phyloP scores from a whole-genome alignment of 2,888 invertebrate genomes.

The Liodrosophila aerea region DNA sequence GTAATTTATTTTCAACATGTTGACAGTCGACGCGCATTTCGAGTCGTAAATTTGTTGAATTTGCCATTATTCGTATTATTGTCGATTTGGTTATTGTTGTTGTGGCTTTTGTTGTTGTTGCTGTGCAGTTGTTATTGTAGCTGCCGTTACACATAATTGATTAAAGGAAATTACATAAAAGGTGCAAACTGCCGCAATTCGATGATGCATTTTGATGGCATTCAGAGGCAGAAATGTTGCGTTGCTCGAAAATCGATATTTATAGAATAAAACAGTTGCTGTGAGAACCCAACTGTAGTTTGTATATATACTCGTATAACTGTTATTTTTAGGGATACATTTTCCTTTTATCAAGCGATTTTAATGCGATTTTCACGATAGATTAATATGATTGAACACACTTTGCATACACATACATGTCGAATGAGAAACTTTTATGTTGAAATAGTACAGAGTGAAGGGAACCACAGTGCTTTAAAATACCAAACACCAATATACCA shows the following conservation, averaged over 20 bases:
- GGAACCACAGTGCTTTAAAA: not conserved
- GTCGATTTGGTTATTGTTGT: conserved; percentile 17
- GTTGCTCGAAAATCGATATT: conserved; percentile 13
- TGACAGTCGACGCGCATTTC: conserved; percentile 66
- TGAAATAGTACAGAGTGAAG: too few relatives aligned
- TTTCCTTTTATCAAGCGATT: too few relatives aligned
- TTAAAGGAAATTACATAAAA: conserved; percentile 68
- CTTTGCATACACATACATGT: too few relatives aligned
- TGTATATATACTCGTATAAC: too few relatives aligned
- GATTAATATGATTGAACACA: too few relatives aligned
- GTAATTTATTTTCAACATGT: conserved; percentile 72
- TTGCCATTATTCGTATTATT: conserved; percentile 50
- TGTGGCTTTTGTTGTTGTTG: conserved; percentile 16
- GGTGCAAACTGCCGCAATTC: conserved; percentile 64
- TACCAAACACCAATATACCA: conserved; percentile 2
- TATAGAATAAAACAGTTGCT: too few relatives aligned
- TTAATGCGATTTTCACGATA: too few relatives aligned
- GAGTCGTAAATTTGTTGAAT: conserved; percentile 61
- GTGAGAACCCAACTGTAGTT: too few relatives aligned
- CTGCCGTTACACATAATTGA: conserved; percentile 62
- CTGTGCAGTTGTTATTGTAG: conserved; percentile 26
- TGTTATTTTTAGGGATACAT: too few relatives aligned
- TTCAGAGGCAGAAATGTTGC: conserved; percentile 25
- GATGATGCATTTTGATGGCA: conserved; percentile 56
- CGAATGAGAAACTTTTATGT: too few relatives aligned